These are phyloP conservation scores for Aix galericulata DNA, from an alignment of 2,113 vertebrate species.

Conservation along the genomic window DNA sequence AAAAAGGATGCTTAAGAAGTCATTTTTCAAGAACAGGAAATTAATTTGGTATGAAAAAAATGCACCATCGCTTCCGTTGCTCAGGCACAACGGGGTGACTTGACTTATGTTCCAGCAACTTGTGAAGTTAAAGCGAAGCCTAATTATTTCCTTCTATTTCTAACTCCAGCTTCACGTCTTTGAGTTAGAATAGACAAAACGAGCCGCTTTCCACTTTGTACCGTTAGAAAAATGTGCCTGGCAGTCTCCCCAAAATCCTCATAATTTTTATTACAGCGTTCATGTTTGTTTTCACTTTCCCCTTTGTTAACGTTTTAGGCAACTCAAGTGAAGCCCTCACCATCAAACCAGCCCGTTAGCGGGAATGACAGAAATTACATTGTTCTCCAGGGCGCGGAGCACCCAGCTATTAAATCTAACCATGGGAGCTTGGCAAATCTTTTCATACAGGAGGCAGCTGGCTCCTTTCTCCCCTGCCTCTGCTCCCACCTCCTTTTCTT, in stretches of 20 bases:
- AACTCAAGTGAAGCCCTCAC: constrained; percentile 59
- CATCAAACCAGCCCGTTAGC: constrained; percentile 70
- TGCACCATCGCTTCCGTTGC: background rate
- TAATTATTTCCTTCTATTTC: constrained; percentile 26
- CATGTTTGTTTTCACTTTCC: constrained; percentile 72
- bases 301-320: constrained; percentile 61
- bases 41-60: background rate
- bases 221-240: constrained; percentile 9
- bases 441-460: constrained; percentile 74
- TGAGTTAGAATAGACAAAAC: constrained; percentile 9
- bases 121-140: background rate
- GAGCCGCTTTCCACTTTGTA: constrained; percentile 9
- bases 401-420: constrained; percentile 78
- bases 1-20: background rate
- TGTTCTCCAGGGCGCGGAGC: constrained; percentile 72
- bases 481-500: background rate
- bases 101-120: background rate
- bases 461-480: constrained; percentile 51
- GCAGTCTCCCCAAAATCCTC: constrained; percentile 48
- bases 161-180: background rate
- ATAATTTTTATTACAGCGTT: constrained; percentile 59
- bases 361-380: constrained; percentile 78
- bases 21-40: background rate
- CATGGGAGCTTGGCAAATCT: constrained; percentile 68
- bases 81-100: background rate